phyloP scores from a whole-genome alignment of 1,140 invertebrate genomes.

The Nebria ingens region DNA sequence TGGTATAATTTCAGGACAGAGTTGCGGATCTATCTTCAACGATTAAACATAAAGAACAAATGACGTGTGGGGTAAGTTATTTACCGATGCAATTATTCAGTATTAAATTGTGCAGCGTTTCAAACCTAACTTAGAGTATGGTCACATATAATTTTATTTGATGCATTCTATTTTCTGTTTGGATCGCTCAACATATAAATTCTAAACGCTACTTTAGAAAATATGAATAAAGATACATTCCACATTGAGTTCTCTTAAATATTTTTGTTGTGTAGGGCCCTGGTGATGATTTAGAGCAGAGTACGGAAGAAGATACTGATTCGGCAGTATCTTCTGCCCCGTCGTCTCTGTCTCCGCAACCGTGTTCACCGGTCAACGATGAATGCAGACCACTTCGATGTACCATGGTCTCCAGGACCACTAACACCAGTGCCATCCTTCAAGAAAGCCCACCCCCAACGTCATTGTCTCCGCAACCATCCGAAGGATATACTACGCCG shows the following conservation, averaged over 20 bases:
- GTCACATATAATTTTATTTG: too few relatives aligned
- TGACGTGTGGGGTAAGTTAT: neutral
- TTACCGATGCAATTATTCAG: too few relatives aligned
- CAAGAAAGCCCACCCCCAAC: neutral
- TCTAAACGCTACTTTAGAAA: too few relatives aligned
- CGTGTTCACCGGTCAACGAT: constrained; percentile 39
- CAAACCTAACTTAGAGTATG: too few relatives aligned
- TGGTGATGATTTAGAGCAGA: neutral
- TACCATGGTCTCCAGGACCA: neutral
- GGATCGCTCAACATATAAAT: too few relatives aligned
- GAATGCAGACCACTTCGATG: constrained; percentile 20
- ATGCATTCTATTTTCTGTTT: too few relatives aligned
- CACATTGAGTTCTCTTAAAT: too few relatives aligned
- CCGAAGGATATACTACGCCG: neutral
- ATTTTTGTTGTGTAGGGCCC: neutral
- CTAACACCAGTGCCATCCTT: neutral
- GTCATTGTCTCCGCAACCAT: neutral
- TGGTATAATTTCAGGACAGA: neutral
- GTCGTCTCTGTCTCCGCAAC: constrained; percentile 39
- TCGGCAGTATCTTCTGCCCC: constrained; percentile 41
- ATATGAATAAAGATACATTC: too few relatives aligned
- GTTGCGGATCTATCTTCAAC: neutral
- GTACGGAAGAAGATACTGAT: constrained; percentile 33
- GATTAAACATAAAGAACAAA: neutral
- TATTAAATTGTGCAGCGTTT: too few relatives aligned